Base-by-base conservation (phyloP, 2,888 invertebrate genomes). In the Melanchra persicariae region DNA sequence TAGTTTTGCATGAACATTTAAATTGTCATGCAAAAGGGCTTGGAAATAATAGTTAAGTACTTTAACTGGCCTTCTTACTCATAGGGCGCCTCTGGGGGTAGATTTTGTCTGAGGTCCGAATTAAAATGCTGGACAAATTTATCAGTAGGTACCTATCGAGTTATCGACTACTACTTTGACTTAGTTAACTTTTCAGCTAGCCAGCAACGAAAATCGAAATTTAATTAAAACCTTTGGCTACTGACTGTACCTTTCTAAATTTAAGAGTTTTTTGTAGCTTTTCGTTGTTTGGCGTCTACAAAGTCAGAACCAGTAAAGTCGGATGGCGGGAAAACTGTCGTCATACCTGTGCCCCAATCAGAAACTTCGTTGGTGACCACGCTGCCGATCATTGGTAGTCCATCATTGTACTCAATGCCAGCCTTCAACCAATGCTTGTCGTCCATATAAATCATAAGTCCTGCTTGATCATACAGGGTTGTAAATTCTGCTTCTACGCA, bases 361-460 rank as follows among this genome's bases (percentile, higher is more conserved):
- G 95, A 95, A 1, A 90, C 19, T 34, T 84, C 89, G 47, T 94
- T 92, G 0, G 95, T 95, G 7, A 90, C 73, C 1, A 95, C 95
- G 60, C 93, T 94, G 52, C 92, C 86, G 1, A 95, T 92, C 94
- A 94, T 93, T 0, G 94, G 91, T 54, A 93, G 92, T 0, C 91
- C 94, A 30, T 95, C 95, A 40, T 94, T 94, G 74, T 89, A 94
- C 78, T 95, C 95, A 1, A 95, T 93, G 2, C 95, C 95, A 0
- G 94, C 79, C 75, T 95, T 95, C 17, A 95, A 57, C 95, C 95
- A 95, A 62, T 91, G 92, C 57, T 91, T 92, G n/a, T 94, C 92
- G 49, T 94, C 92, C n/a, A 90, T 40, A 65, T 93, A 93, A 24
- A 95, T 85, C 93, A 94, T 95, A 0, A 95, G 84, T 0, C 95